Conservation (phyloP, 1,140 invertebrate species). For the Drosophila saltans region DNA sequence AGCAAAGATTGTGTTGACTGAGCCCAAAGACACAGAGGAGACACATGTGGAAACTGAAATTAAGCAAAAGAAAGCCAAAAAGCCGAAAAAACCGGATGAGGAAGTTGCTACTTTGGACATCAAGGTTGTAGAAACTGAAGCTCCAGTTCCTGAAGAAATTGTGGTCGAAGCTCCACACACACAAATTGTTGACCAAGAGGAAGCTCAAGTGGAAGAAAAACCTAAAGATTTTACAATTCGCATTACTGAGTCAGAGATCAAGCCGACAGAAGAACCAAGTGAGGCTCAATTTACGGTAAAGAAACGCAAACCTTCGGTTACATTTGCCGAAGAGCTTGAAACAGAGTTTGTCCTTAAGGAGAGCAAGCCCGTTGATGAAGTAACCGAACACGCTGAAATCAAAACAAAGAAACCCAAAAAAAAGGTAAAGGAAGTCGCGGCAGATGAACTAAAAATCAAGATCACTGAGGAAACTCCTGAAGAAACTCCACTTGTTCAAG, state of each 20-base stretch:
- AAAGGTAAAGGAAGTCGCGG: slow-evolving; percentile 61
- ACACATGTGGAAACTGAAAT: slow-evolving; percentile 68
- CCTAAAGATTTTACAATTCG: slow-evolving; percentile 42
- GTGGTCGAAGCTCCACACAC: slow-evolving; percentile 28
- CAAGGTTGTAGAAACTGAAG: slow-evolving; percentile 62
- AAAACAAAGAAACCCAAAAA: slow-evolving; percentile 80
- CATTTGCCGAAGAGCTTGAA: slow-evolving; percentile 64
- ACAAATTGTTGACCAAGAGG: slow-evolving; percentile 31
- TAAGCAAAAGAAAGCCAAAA: slow-evolving; percentile 80
- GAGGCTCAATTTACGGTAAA: slow-evolving; percentile 62
- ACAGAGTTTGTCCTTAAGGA: slow-evolving; percentile 70
- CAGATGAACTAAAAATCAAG: slow-evolving; percentile 64
- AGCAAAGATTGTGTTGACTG: slow-evolving; percentile 59
- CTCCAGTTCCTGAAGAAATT: slow-evolving; percentile 39
- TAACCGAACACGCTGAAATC: slow-evolving; percentile 65
- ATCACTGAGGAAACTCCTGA: slow-evolving; percentile 60
- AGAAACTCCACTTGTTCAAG: slow-evolving; percentile 53
- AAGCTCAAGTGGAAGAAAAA: slow-evolving; percentile 39
- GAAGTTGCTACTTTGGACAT: slow-evolving; percentile 62
- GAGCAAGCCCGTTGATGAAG: slow-evolving; percentile 60
- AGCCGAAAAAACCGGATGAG: slow-evolving; percentile 82
- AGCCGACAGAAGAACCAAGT: slow-evolving; percentile 36
- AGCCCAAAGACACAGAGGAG: slow-evolving; percentile 74
- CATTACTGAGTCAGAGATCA: slow-evolving; percentile 25
- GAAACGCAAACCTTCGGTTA: slow-evolving; percentile 53